phyloP scores from a whole-genome alignment of 2,888 invertebrate species.

The Amorpha juglandis region DNA sequence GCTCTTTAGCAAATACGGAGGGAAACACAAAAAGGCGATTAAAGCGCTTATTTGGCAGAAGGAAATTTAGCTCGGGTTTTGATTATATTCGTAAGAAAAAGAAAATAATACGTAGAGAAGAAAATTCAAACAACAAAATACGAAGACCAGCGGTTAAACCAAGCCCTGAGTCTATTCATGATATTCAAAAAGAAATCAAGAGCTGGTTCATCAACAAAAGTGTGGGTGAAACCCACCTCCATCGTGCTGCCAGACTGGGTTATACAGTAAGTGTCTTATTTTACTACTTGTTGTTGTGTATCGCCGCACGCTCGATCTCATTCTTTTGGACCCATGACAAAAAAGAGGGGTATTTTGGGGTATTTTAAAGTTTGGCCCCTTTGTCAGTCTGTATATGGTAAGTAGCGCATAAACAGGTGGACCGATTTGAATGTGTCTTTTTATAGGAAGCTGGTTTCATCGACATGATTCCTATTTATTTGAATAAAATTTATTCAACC shows the following conservation, averaged over 20 bases:
- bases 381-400: too few relatives aligned
- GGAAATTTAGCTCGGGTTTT: conserved; percentile 93
- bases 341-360: too few relatives aligned
- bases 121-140: conserved; percentile 66
- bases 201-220: conserved; percentile 97
- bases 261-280: conserved; percentile 87
- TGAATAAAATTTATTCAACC: too few relatives aligned
- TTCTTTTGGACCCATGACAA: too few relatives aligned
- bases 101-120: conserved; percentile 86
- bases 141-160: conserved; percentile 79
- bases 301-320: too few relatives aligned
- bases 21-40: conserved; percentile 81
- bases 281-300: background rate
- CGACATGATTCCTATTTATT: too few relatives aligned
- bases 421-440: too few relatives aligned
- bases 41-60: conserved; percentile 87
- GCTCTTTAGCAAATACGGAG: conserved; percentile 59
- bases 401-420: too few relatives aligned
- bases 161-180: conserved; percentile 88
- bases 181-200: conserved; percentile 93
- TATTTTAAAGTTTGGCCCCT: too few relatives aligned
- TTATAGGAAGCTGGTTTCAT: too few relatives aligned
- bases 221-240: conserved; percentile 96
- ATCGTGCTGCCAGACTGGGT: conserved; percentile 95
- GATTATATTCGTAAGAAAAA: conserved; percentile 96